Evolutionary conservation across 1,140 invertebrate species (phyloP), one percentile per base, ranked within the genome.

Genomic region (Solen grandis): DNA sequence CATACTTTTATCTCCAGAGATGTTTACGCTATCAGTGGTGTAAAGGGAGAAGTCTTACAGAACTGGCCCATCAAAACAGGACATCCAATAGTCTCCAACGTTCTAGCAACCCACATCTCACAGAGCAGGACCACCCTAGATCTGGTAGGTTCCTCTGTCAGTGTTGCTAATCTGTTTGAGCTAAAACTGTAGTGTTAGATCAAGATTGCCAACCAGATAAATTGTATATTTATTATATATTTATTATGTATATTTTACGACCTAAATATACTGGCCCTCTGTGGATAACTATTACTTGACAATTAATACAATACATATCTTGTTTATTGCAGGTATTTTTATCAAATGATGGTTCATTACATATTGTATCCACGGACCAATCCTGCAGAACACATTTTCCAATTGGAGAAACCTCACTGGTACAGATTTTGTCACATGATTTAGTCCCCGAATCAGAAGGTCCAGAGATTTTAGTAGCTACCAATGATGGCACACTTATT

Each of bases 401-500:
- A 16, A 57, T 91, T 62, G 90, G 85, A 52, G 89, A 91, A 79
- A 86, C 84, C 2, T 90, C 90, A 66, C 83, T 90, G 82, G 89
- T 91, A 14, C 86, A 90, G 60, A 81, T 90, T 14, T 55, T 90
- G 57, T 85, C 86, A 73, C 84, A 88, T 82, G 88, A 91, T 55
- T 73, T 90, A 5, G 83, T 88, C 25, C 55, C 59, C 22, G 54
- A 82, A 55, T 84, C 84, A 72, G 81, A 83, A 35, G 89, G 88
- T 2, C 22, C 89, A 22, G 89, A 91, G 77, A 52, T 90, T 19
- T 73, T 91, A 27, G 85, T 90, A 59, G 82, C 90, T 10, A 91
- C 88, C 13, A 88, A 81, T 73, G 90, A 91, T 82, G 90, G 90
- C 14, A 88, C 88, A 63, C 52, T 91, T 4, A 81, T 91, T 33